These are phyloP conservation scores for Elysia crispata DNA, from an alignment of 2,888 invertebrate genomes.

Conservation along the genomic window DNA sequence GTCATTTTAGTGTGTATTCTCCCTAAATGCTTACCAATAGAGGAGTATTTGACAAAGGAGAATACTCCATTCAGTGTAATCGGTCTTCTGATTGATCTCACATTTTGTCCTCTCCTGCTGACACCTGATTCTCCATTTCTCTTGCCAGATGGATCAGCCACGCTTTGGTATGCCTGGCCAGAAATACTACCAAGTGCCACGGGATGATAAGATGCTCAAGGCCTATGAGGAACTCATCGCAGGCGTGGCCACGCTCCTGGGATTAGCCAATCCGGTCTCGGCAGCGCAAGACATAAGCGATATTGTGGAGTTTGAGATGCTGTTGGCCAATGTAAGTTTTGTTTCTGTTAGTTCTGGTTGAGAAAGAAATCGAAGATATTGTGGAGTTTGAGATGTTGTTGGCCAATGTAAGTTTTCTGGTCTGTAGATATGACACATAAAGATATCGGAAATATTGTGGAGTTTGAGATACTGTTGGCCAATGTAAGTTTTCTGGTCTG, in stretches of 20 bases:
- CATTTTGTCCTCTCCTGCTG: neutral
- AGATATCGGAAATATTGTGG: slow-evolving; percentile 87
- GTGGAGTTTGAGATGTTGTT: too few species aligned
- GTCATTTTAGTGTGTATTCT: too few species aligned
- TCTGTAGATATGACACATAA: slow-evolving; percentile 91
- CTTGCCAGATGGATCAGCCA: slow-evolving; percentile 90
- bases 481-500: slow-evolving; percentile 86
- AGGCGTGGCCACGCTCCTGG: slow-evolving; percentile 88
- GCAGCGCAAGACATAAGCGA: slow-evolving; percentile 85
- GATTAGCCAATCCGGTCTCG: slow-evolving; percentile 85
- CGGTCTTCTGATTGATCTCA: neutral
- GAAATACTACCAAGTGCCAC: slow-evolving; percentile 84
- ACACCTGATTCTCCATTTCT: neutral
- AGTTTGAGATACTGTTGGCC: slow-evolving; percentile 92
- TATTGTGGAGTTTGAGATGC: slow-evolving; percentile 91
- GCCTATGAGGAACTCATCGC: slow-evolving; percentile 92
- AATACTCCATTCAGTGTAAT: neutral
- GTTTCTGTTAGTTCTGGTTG: slow-evolving; percentile 90
- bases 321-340: slow-evolving; percentile 87
- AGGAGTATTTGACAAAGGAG: neutral
- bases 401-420: slow-evolving; percentile 90
- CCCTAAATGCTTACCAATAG: neutral
- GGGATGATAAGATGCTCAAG: slow-evolving; percentile 81
- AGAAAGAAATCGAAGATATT: slow-evolving; percentile 77
- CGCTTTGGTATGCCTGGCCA: slow-evolving; percentile 87